These are phyloP conservation scores for Misgurnus anguillicaudatus DNA, from an alignment of 2,113 vertebrate genomes.

Conservation along the genomic window DNA sequence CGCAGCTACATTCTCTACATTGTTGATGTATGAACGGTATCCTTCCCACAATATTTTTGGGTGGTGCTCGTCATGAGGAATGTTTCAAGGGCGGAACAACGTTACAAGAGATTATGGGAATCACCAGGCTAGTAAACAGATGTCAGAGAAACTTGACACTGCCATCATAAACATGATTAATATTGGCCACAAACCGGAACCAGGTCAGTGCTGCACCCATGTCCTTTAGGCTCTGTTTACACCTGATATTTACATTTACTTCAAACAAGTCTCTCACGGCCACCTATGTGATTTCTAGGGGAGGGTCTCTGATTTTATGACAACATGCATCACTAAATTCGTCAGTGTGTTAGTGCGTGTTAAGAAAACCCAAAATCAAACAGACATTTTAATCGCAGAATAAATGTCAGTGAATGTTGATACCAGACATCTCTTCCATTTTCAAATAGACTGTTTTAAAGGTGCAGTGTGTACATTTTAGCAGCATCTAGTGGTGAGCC, in stretches of 20 bases:
- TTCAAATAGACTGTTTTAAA: too few relatives aligned
- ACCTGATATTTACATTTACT: not conserved
- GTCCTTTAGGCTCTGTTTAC: not conserved
- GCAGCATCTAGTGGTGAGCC: too few relatives aligned
- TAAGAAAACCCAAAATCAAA: too few relatives aligned
- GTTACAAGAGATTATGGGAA: not conserved
- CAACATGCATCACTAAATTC: too few relatives aligned
- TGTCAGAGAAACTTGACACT: not conserved
- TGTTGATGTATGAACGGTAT: not conserved
- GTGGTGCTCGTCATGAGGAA: slow-evolving; percentile 18
- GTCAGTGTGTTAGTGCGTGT: too few relatives aligned
- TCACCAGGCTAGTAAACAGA: not conserved
- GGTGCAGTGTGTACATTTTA: too few relatives aligned
- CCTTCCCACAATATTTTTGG: slow-evolving; percentile 18
- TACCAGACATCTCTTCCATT: too few relatives aligned
- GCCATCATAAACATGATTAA: not conserved
- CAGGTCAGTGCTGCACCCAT: not conserved
- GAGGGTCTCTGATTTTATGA: too few relatives aligned
- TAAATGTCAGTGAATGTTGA: too few relatives aligned
- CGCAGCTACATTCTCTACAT: too few relatives aligned
- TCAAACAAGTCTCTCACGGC: not conserved
- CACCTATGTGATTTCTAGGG: not conserved
- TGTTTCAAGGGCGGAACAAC: not conserved
- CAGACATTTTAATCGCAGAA: too few relatives aligned
- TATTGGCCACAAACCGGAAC: slow-evolving; percentile 8